Conservation (phyloP, 2,113 vertebrate species). For the Oryzias woworae region DNA sequence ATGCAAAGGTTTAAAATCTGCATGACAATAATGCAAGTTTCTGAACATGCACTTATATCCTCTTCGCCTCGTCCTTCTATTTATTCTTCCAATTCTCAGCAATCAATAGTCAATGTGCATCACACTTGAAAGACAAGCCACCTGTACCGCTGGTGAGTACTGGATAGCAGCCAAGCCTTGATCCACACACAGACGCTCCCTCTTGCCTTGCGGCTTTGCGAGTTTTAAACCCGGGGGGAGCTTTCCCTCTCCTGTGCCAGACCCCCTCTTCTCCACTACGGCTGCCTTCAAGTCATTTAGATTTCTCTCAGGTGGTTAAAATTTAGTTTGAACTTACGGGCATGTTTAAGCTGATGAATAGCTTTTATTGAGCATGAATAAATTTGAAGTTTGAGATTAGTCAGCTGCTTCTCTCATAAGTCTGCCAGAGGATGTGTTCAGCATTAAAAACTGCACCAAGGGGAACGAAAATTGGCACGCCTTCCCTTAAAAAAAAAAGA, state of each 20-base stretch:
- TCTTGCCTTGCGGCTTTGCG: conserved; percentile 29
- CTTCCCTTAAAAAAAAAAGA: conserved; percentile 16
- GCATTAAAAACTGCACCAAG: conserved; percentile 71
- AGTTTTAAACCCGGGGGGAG: conserved; percentile 15
- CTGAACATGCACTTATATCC: too few species aligned
- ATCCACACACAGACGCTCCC: conserved; percentile 41
- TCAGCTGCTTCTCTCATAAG: conserved; percentile 84
- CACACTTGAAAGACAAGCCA: conserved; percentile 48
- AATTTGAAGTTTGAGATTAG: conserved; percentile 87
- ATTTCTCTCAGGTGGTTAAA: conserved; percentile 85
- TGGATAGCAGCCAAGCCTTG: conserved; percentile 54
- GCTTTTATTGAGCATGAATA: conserved; percentile 92
- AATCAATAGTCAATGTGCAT: conserved; percentile 59
- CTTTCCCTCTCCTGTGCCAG: not conserved
- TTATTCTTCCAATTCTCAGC: conserved; percentile 9
- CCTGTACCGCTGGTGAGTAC: conserved; percentile 51
- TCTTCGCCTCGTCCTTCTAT: conserved; percentile 11
- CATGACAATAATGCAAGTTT: too few species aligned
- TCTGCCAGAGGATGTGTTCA: conserved; percentile 75
- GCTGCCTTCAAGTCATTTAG: conserved; percentile 76
- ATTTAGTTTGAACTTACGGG: conserved; percentile 88
- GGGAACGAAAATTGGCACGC: conserved; percentile 44
- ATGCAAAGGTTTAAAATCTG: too few species aligned
- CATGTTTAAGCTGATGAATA: conserved; percentile 88
- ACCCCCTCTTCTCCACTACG: conserved; percentile 51